These are phyloP conservation scores for Electrona antarctica DNA, from an alignment of 2,113 vertebrate species.

Conservation along the genomic window DNA sequence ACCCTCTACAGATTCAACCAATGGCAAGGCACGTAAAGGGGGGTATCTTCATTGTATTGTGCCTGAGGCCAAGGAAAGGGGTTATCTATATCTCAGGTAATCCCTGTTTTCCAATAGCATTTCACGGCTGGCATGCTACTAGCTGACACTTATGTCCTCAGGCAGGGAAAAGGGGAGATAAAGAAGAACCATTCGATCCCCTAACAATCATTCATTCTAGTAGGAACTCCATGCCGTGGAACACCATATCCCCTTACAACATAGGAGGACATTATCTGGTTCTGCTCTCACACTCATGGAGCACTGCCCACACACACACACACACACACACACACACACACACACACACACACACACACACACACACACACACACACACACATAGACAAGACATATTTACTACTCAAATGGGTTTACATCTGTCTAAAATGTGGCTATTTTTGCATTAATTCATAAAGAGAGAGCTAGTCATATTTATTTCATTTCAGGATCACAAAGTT, in stretches of 20 bases:
- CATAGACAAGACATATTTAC: not conserved
- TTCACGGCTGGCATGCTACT: constrained; percentile 50
- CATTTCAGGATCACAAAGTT: too few species aligned
- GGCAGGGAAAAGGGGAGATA: constrained; percentile 38
- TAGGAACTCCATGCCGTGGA: constrained; percentile 49
- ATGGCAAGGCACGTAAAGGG: constrained; percentile 23
- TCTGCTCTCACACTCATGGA: constrained; percentile 8
- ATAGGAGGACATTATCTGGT: constrained; percentile 48
- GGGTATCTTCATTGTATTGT: constrained; percentile 29
- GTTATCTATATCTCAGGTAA: constrained; percentile 51
- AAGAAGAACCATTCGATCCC: constrained; percentile 50
- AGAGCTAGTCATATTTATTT: too few species aligned
- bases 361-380: not conserved
- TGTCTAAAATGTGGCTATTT: too few species aligned
- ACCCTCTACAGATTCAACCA: not conserved
- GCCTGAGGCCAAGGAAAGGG: constrained; percentile 37
- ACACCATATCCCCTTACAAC: constrained; percentile 54
- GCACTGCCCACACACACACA: constrained; percentile 1
- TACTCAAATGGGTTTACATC: constrained; percentile 3
- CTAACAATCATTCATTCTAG: constrained; percentile 56
- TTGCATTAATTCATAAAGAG: too few species aligned
- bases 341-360: not conserved
- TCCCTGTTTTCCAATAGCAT: constrained; percentile 46
- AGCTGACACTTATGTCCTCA: constrained; percentile 49
- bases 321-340: constrained; percentile 15